A percentile compares a stretch with the other conserved stretches of the same genome.
Evolutionary conservation across 2,888 invertebrate genomes (phyloP).

Genomic region (Spilosoma lubricipeda): DNA sequence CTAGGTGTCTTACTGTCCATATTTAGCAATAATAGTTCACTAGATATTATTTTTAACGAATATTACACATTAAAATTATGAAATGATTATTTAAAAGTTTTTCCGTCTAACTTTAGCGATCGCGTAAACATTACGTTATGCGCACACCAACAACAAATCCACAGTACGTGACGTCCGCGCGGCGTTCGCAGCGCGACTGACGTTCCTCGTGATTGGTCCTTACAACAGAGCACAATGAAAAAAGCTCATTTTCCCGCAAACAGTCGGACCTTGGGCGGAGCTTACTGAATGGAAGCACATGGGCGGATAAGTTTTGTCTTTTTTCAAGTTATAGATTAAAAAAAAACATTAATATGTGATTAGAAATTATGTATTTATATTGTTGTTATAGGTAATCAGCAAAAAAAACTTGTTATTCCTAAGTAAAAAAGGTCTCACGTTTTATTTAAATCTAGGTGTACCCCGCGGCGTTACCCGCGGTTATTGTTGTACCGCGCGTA

Average conservation of each 20-base stretch:
- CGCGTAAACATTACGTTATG: conserved; percentile 76
- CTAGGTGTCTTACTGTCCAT: conserved; percentile 85
- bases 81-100: conserved; percentile 59
- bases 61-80: conserved; percentile 48
- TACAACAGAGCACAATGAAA: conserved; percentile 50
- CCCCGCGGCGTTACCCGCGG: too few species aligned
- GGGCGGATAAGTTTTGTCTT: conserved; percentile 55
- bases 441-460: too few species aligned
- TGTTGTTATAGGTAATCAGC: too few species aligned
- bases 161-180: conserved; percentile 52
- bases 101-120: conserved; percentile 63
- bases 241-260: conserved; percentile 72
- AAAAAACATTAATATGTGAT: too few species aligned
- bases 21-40: conserved; percentile 53
- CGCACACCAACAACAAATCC: conserved; percentile 27
- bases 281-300: conserved; percentile 58
- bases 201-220: conserved; percentile 56
- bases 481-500: too few species aligned
- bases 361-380: too few species aligned
- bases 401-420: too few species aligned
- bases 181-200: conserved; percentile 69
- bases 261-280: conserved; percentile 71
- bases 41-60: conserved; percentile 39
- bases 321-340: conserved; percentile 24
- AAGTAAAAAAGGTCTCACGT: too few species aligned